These are phyloP conservation scores for Brachystomella parvula DNA, from an alignment of 1,140 invertebrate genomes.

Conservation along the genomic window DNA sequence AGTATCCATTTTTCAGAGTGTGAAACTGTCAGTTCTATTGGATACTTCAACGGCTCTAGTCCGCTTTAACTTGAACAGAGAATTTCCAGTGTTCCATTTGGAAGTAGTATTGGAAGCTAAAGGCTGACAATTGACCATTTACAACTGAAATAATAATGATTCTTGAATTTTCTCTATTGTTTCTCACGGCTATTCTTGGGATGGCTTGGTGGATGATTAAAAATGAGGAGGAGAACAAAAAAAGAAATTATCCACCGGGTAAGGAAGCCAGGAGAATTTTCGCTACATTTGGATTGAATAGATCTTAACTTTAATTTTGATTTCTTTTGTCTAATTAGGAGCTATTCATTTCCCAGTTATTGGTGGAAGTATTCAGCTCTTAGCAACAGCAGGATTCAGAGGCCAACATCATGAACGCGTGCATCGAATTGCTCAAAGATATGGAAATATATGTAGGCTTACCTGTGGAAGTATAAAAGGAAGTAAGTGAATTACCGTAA, in stretches of 20 bases:
- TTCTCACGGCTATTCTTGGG: neutral
- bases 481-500: neutral
- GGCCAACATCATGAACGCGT: slow-evolving; percentile 2
- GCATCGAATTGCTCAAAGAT: slow-evolving; percentile 2
- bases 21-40: too few species aligned
- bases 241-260: slow-evolving; percentile 2
- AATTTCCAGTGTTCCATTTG: too few species aligned
- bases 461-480: neutral
- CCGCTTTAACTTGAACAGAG: too few species aligned
- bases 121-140: too few species aligned
- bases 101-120: too few species aligned
- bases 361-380: neutral
- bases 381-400: neutral
- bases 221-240: neutral
- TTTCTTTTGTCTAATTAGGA: neutral
- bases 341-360: neutral
- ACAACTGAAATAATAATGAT: neutral
- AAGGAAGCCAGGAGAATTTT: neutral
- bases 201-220: neutral
- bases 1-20: too few species aligned
- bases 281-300: neutral
- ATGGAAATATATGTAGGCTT: neutral
- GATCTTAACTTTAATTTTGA: too few species aligned
- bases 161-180: neutral
- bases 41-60: too few species aligned